phyloP scores from a whole-genome alignment of 2,797 vertebrate genomes.

The Sebastes diaconus region DNA sequence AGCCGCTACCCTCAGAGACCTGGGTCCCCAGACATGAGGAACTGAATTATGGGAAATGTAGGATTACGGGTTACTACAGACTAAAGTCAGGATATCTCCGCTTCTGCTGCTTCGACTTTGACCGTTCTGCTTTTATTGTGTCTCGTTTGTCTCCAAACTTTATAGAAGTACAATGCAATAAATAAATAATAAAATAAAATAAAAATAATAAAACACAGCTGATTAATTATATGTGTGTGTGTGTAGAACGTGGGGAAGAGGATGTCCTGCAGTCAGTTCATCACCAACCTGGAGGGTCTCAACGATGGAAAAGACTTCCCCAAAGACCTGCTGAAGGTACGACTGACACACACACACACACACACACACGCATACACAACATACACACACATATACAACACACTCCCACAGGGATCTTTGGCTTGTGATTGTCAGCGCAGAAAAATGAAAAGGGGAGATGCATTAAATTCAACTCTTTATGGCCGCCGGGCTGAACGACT shows the following conservation, averaged over 20 bases:
- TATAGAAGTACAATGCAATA: background rate
- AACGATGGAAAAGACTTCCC: conserved; percentile 93
- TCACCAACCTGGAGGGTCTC: conserved; percentile 93
- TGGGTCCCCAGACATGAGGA: background rate
- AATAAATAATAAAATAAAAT: no score
- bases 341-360: background rate
- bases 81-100: background rate
- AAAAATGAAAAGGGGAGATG: background rate
- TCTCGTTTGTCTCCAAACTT: background rate
- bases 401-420: background rate
- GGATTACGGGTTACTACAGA: background rate
- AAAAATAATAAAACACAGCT: background rate
- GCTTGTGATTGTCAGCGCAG: conserved; percentile 7
- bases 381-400: background rate
- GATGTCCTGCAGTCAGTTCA: conserved; percentile 95
- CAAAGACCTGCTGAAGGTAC: conserved; percentile 95
- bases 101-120: background rate
- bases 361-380: background rate
- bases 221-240: background rate
- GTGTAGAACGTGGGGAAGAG: conserved; percentile 93
- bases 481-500: background rate
- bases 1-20: background rate
- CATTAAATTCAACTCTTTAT: conserved; percentile 11
- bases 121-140: background rate
- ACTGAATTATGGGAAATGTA: background rate